Conservation (phyloP, 2,113 vertebrate genomes). For the Vireo altiloquus region DNA sequence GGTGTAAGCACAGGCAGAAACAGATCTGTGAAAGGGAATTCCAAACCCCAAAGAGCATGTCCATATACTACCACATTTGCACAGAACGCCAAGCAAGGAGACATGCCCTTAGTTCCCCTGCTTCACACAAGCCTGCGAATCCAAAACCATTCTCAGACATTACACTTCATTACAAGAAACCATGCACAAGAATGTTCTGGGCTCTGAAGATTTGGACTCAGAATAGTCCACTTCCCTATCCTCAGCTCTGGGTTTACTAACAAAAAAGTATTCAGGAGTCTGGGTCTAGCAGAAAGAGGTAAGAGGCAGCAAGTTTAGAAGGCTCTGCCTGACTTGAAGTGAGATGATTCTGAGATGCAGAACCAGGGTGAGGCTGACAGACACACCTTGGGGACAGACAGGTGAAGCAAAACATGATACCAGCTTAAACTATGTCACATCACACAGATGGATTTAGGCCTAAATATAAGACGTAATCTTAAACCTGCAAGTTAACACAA, state of each 20-base stretch:
- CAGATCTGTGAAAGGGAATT: background rate
- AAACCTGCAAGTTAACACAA: background rate
- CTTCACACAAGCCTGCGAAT: background rate
- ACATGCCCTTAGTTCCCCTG: accelerated
- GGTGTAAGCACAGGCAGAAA: background rate
- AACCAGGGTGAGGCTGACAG: background rate
- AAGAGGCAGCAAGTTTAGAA: background rate
- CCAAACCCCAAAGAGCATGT: background rate
- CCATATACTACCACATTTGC: background rate
- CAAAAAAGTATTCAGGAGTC: background rate
- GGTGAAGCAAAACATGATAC: background rate
- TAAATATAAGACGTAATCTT: background rate
- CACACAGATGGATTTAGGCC: background rate
- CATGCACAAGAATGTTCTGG: accelerated
- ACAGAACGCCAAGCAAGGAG: background rate
- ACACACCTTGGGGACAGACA: background rate
- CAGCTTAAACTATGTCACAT: background rate
- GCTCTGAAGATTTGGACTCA: background rate
- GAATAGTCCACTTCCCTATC: background rate
- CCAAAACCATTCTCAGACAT: background rate
- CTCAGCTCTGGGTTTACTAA: background rate
- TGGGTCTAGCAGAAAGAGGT: background rate
- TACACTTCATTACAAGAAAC: background rate
- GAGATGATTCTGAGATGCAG: background rate
- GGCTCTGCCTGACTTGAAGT: background rate